Evolutionary conservation across 92 coral and sea anemone species (phyloP).

Genomic region (Epizoanthus illoricatus): DNA sequence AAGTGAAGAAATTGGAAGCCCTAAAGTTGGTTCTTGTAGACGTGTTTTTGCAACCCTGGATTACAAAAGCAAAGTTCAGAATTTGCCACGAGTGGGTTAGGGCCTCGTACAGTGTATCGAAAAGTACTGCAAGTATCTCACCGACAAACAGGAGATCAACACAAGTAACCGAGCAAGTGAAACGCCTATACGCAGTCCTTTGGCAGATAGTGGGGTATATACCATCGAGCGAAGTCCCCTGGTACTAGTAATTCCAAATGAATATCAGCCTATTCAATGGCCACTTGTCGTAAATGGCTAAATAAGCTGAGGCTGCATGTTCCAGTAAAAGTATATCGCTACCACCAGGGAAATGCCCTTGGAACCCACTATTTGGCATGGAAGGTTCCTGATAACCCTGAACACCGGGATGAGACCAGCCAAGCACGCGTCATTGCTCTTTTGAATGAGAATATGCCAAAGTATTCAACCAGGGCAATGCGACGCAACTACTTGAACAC

Average conservation of each 20-base stretch:
- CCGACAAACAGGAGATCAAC: conserved; percentile 19
- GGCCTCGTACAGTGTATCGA: conserved; percentile 1
- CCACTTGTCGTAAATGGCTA: conserved; percentile 13
- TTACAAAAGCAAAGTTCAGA: no score
- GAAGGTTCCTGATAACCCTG: neutral
- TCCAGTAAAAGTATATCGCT: no score
- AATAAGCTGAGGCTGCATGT: neutral
- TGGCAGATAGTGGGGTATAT: neutral
- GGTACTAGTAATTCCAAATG: conserved; percentile 11
- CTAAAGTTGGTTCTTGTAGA: neutral
- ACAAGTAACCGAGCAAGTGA: conserved; percentile 6
- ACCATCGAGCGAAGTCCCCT: conserved; percentile 3
- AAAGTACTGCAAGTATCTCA: conserved; percentile 12
- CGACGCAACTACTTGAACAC: no score
- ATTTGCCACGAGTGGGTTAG: no score
- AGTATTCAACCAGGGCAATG: no score
- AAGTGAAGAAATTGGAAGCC: neutral
- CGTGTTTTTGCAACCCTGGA: neutral
- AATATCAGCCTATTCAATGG: conserved; percentile 10
- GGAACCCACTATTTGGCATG: neutral
- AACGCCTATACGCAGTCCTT: conserved; percentile 7
- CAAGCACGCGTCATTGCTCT: no score
- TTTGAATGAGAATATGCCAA: no score
- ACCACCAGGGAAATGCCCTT: neutral
- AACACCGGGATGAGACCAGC: no score